Conservation (phyloP, 1,140 invertebrate species). For the Cecropterus lyciades region DNA sequence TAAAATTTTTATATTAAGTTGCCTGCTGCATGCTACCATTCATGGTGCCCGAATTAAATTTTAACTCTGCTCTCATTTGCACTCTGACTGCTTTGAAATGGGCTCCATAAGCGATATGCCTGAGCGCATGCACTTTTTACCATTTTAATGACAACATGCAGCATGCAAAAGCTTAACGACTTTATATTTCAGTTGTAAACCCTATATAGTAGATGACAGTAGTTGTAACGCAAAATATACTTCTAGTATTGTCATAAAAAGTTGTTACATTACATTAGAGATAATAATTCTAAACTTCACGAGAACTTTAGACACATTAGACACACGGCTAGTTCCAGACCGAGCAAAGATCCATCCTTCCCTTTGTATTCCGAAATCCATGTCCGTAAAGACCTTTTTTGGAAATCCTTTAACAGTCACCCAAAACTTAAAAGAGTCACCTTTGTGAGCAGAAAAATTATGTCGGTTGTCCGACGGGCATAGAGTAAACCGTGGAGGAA, state of each 20-base stretch:
- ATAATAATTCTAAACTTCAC: slow-evolving; percentile 44
- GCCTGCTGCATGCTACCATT: slow-evolving; percentile 79
- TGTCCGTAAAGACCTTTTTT: slow-evolving; percentile 47
- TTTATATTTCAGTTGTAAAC: slow-evolving; percentile 45
- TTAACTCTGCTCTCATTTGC: slow-evolving; percentile 51
- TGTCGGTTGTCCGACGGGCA: slow-evolving; percentile 67
- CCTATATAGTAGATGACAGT: slow-evolving; percentile 46
- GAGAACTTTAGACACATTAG: slow-evolving; percentile 51
- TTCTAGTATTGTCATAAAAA: slow-evolving; percentile 41
- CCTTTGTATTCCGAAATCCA: slow-evolving; percentile 47
- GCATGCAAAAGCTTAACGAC: slow-evolving; percentile 79
- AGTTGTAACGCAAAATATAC: slow-evolving; percentile 42
- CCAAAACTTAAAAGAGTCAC: slow-evolving; percentile 81
- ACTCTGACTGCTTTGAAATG: slow-evolving; percentile 59
- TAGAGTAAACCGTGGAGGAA: slow-evolving; percentile 79
- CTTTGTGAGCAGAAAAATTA: slow-evolving; percentile 79
- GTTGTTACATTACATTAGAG: slow-evolving; percentile 49
- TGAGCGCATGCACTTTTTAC: slow-evolving; percentile 66
- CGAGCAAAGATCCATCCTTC: slow-evolving; percentile 46
- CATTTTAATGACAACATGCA: slow-evolving; percentile 69
- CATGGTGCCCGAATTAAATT: slow-evolving; percentile 56
- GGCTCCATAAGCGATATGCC: slow-evolving; percentile 58
- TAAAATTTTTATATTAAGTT: slow-evolving; percentile 59
- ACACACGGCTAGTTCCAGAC: slow-evolving; percentile 54
- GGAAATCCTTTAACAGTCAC: slow-evolving; percentile 59